Percentiles rank a stretch among this genome's conserved stretches.
Evolutionary conservation across 2,113 vertebrate genomes (phyloP).

Genomic region (Rhinichthys klamathensis): DNA sequence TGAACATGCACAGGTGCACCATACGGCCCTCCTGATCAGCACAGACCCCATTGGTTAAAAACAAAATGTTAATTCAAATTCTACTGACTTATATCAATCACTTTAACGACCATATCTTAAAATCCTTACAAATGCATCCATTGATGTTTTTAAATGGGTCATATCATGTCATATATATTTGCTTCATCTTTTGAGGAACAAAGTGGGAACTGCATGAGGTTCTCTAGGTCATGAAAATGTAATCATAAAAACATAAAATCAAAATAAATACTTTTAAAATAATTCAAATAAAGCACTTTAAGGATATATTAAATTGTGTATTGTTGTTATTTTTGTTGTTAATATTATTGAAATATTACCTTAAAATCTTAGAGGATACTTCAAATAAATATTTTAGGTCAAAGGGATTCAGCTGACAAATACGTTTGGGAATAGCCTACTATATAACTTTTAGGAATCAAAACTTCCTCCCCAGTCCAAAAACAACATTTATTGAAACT

Average conservation of each 20-base stretch:
- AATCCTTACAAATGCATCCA: neutral
- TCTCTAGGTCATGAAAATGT: neutral
- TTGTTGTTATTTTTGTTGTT: neutral
- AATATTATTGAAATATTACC: neutral
- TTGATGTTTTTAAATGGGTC: neutral
- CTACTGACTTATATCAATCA: neutral
- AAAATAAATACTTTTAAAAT: neutral
- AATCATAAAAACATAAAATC: neutral
- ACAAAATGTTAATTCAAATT: neutral
- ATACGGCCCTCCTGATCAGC: neutral
- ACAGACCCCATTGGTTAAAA: neutral
- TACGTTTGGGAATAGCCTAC: neutral
- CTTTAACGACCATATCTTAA: neutral
- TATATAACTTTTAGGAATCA: neutral
- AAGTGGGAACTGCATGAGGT: too few species aligned
- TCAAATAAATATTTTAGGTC: neutral
- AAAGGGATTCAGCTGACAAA: neutral
- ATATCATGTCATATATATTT: neutral
- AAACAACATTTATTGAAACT: neutral
- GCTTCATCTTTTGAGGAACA: neutral
- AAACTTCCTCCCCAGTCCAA: constrained; percentile 4
- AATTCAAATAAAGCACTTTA: neutral
- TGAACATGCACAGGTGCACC: neutral
- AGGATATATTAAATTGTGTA: neutral
- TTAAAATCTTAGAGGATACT: too few species aligned